Base-by-base conservation (phyloP, 2,888 invertebrate species). In the Eupithecia centaureata region DNA sequence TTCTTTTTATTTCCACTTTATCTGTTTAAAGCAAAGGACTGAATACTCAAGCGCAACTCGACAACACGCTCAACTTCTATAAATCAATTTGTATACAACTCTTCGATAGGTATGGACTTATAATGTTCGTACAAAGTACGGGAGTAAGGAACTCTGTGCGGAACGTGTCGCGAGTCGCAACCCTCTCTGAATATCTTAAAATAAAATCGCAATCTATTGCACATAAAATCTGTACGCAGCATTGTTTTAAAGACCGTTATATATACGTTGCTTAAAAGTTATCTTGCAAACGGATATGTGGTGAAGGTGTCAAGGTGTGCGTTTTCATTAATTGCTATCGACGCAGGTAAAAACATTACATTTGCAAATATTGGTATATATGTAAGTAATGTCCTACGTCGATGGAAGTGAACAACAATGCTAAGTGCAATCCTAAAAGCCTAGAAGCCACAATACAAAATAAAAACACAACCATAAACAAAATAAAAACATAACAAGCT, bases 1-100 rank as follows among this genome's bases (percentile, higher is more conserved):
- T 92, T 87, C 89, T 89, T 92, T 92, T 92, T 92, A 92, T 91
- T 92, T 90, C 84, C 88, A 87, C 89, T 92, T 91, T 92, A 91
- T 91, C 91, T 90, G 89, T 86, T 86, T 87, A 88, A 87, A 83
- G 88, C 85, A 87, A 90, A 90, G 87, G 86, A 87, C 87, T 80
- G 90, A 89, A 89, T 91, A 90, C 92, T 92, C 92, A 85, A 85
- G 88, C 90, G 89, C 92, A 91, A 89, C 88, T 88, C 86, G 82
- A 79, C 78, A 84, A 82, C 87, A 86, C 84, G 90, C 89, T 89
- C 89, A 92, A 92, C 92, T 93, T 92, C 89, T 90, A 93, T 93
- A 93, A 93, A 92, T 93, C 92, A 93, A 92, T 92, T 93, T 93
- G 90, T 90, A 88, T 90, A 88, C 65, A 60, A 89, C 88, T 83